A percentile compares a stretch with the other conserved stretches of the same genome.
phyloP scores from a whole-genome alignment of 2,113 vertebrate species.

The Zootoca vivipara region DNA sequence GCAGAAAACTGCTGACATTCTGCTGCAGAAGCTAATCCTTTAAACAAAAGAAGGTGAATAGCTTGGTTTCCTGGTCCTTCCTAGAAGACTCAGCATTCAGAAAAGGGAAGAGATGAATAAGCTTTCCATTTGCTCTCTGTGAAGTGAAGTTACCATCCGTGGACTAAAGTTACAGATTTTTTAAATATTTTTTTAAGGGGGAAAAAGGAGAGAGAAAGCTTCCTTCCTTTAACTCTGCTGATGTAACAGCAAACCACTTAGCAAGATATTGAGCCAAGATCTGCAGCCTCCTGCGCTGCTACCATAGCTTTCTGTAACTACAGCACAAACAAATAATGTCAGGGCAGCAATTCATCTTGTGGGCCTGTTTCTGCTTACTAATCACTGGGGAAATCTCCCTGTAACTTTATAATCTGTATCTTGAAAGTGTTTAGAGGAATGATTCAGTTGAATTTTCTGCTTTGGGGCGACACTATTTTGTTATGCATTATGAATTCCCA shows the following conservation, averaged over 20 bases:
- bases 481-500: neutral
- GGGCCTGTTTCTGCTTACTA: slow-evolving; percentile 31
- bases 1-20: slow-evolving; percentile 16
- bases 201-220: slow-evolving; percentile 13
- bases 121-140: slow-evolving; percentile 53
- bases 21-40: slow-evolving; percentile 17
- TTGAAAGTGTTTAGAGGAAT: slow-evolving; percentile 16
- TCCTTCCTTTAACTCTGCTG: slow-evolving; percentile 38
- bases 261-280: slow-evolving; percentile 43
- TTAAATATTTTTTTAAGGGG: neutral
- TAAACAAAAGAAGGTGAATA: slow-evolving; percentile 16
- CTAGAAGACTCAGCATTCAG: slow-evolving; percentile 2
- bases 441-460: neutral
- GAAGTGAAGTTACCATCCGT: slow-evolving; percentile 36
- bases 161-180: slow-evolving; percentile 38
- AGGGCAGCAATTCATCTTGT: slow-evolving; percentile 48
- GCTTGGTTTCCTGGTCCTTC: neutral
- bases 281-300: slow-evolving; percentile 56
- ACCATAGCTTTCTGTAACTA: slow-evolving; percentile 21
- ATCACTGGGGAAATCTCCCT: slow-evolving; percentile 31
- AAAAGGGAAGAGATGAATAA: slow-evolving; percentile 35
- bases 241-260: slow-evolving; percentile 49
- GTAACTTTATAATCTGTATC: slow-evolving; percentile 20
- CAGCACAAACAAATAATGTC: slow-evolving; percentile 42
- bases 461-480: neutral